These are phyloP conservation scores for Phytoseiulus persimilis DNA, from an alignment of 2,888 invertebrate species.

Conservation along the genomic window DNA sequence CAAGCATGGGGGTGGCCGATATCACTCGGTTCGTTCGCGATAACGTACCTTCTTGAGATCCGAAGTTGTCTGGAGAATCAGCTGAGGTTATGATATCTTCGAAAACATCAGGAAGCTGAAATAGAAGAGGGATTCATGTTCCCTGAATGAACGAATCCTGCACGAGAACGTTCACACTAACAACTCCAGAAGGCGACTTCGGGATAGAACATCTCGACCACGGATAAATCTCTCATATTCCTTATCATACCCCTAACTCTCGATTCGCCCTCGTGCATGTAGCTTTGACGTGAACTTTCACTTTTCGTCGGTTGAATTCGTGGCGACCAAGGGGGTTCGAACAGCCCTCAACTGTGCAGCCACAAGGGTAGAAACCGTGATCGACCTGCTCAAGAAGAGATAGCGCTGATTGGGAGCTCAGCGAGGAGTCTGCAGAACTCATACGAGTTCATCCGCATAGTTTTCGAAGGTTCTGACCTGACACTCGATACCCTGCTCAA, in stretches of 20 bases:
- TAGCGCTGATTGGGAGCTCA: neutral
- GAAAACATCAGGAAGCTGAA: neutral
- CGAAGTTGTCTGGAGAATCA: neutral
- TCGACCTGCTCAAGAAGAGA: neutral
- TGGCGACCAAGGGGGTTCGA: constrained; percentile 83
- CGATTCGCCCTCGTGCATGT: constrained; percentile 55
- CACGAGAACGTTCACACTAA: no score
- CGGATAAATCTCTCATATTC: no score
- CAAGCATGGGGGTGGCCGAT: no score
- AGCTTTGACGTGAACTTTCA: constrained; percentile 91
- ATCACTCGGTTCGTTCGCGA: neutral
- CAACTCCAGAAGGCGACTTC: no score
- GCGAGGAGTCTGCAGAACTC: neutral
- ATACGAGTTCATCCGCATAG: no score
- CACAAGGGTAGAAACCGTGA: constrained; percentile 62
- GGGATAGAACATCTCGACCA: no score
- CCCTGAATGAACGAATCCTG: no score
- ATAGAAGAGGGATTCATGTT: neutral
- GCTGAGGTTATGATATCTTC: neutral
- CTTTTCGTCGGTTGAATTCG: constrained; percentile 89
- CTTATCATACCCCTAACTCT: constrained; percentile 35
- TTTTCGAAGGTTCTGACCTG: no score
- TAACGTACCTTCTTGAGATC: neutral
- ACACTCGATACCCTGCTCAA: constrained; percentile 88
- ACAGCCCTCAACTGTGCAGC: constrained; percentile 87